phyloP scores from a whole-genome alignment of 2,888 invertebrate species.

The Oscheius myriophilus region DNA sequence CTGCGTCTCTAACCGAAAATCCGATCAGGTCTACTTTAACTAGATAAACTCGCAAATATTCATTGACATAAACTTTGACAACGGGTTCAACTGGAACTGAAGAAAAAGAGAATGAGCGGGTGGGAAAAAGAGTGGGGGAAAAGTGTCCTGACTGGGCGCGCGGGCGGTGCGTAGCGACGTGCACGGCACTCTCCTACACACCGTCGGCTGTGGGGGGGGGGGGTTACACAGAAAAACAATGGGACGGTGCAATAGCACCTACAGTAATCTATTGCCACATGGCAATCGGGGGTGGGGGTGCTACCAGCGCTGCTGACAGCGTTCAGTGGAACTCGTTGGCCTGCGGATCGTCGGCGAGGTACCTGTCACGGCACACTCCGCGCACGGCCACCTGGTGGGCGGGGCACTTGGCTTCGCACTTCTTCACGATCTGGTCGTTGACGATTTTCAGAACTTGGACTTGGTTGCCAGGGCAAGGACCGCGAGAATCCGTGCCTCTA shows the following conservation, averaged over 20 bases:
- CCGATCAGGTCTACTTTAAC: too few relatives aligned
- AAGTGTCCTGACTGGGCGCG: conserved; percentile 24
- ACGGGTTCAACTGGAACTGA: conserved; percentile 30
- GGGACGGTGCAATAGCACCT: conserved; percentile 33
- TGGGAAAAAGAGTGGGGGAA: not conserved
- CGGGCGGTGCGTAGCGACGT: conserved; percentile 2
- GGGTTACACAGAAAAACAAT: conserved; percentile 1
- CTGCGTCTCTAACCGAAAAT: too few relatives aligned
- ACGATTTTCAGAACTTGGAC: conserved; percentile 66
- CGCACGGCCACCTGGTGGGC: conserved; percentile 65
- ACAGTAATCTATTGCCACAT: conserved; percentile 29
- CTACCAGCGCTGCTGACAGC: not conserved
- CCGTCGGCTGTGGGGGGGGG: not conserved
- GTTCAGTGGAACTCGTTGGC: conserved; percentile 30
- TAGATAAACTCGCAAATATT: conserved; percentile 4
- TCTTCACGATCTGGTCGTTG: conserved; percentile 66
- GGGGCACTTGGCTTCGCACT: conserved; percentile 67
- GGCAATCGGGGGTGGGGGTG: conserved; percentile 24
- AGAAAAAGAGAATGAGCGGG: not conserved
- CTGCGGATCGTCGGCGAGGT: conserved; percentile 35
- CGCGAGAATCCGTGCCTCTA: conserved; percentile 34
- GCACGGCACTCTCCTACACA: too few relatives aligned
- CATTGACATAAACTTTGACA: conserved; percentile 17
- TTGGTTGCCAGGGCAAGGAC: conserved; percentile 61
- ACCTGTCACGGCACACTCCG: conserved; percentile 66